Percentiles rank a stretch among this genome's conserved stretches.
Conservation (phyloP, 1,140 invertebrate species). For the Atta texana region DNA sequence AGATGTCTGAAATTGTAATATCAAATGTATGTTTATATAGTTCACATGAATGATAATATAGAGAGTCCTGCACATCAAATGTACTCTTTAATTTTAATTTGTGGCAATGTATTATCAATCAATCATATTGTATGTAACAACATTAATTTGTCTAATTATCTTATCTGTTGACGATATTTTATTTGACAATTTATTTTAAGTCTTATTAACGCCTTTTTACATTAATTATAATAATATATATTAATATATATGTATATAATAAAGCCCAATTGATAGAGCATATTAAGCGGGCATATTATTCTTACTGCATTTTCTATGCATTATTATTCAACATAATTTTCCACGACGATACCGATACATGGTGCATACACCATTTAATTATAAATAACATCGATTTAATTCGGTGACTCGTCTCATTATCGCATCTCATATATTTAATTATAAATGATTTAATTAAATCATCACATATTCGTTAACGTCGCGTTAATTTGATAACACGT, state of each 20-base stretch:
- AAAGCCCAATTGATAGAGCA: neutral
- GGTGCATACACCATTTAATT: slow-evolving; percentile 65
- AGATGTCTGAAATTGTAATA: no score
- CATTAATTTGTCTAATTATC: neutral
- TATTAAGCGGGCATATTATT: slow-evolving; percentile 23
- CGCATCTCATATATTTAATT: slow-evolving; percentile 61
- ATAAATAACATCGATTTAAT: slow-evolving; percentile 73
- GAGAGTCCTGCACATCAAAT: no score
- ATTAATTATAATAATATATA: no score
- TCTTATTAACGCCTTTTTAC: neutral
- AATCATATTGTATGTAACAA: neutral
- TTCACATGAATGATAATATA: no score
- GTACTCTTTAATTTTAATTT: no score
- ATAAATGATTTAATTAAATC: slow-evolving; percentile 75
- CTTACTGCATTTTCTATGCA: slow-evolving; percentile 55
- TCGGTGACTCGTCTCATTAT: slow-evolving; percentile 68
- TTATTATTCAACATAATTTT: slow-evolving; percentile 65
- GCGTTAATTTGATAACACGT: slow-evolving; percentile 73
- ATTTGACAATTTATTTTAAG: neutral
- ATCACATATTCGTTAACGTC: slow-evolving; percentile 66
- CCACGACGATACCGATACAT: slow-evolving; percentile 16
- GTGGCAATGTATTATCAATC: neutral
- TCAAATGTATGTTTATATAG: no score
- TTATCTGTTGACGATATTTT: neutral
- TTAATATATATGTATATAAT: neutral